These are phyloP conservation scores for Argyresthia goedartella DNA, from an alignment of 2,888 invertebrate genomes.

Conservation along the genomic window DNA sequence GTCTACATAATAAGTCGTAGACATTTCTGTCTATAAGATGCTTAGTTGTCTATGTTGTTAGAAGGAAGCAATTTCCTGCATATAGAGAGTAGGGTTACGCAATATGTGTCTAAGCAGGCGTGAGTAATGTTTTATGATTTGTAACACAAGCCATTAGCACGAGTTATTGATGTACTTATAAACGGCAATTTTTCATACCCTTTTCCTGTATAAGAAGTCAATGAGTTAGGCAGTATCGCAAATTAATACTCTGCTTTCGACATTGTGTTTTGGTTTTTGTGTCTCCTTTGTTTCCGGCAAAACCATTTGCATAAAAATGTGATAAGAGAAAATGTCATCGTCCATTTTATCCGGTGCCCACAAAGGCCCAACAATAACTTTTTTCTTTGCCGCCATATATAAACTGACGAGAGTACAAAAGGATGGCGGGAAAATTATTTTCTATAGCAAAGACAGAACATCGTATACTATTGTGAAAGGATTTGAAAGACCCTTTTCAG, in stretches of 20 bases:
- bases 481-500: slow-evolving; percentile 47
- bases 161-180: background rate
- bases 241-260: no score
- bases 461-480: slow-evolving; percentile 57
- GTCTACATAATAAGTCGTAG: no score
- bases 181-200: slow-evolving; percentile 16
- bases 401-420: slow-evolving; percentile 40
- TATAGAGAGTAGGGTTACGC: slow-evolving; percentile 6
- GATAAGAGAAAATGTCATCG: background rate
- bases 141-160: background rate
- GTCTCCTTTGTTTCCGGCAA: background rate
- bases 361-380: slow-evolving; percentile 25
- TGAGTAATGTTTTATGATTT: slow-evolving; percentile 2
- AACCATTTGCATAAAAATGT: background rate
- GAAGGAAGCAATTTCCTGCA: background rate
- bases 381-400: slow-evolving; percentile 35
- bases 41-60: no score
- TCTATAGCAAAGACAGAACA: slow-evolving; percentile 40
- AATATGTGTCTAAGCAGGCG: slow-evolving; percentile 2
- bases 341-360: slow-evolving; percentile 12
- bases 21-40: no score
- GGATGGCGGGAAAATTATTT: slow-evolving; percentile 53
- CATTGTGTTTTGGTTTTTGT: no score
- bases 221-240: no score
- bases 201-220: slow-evolving; percentile 2